Base-by-base conservation (phyloP, 1,140 invertebrate species). In the Teleopsis dalmanni region DNA sequence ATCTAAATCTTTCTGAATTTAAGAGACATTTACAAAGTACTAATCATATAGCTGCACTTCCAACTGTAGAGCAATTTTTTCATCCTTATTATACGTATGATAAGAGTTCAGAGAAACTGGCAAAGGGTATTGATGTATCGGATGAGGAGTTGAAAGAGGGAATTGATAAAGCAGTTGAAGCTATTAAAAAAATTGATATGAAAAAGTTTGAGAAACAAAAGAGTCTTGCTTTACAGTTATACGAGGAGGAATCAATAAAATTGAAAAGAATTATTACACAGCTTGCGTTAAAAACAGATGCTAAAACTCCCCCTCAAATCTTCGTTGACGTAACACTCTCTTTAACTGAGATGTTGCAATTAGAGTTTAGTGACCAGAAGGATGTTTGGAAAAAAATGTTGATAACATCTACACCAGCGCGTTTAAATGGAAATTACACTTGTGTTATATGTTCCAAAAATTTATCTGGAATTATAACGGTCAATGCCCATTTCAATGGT, bases 81-180 rank as follows among this genome's bases (percentile, higher is more conserved):
- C 47, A 48, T 41, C 47, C 47, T 13, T 40, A 23, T 41, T 48
- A 41, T 22, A 48, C 47, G 11, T 22, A 23, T 25, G 18, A 21
- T 16, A 41, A 48, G n/a, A 27, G 22, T 2, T 19, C 13, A 10
- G 37, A 18, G 7, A 41, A 41, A 22, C 5, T 27, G 18, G 14
- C 22, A 21, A 38, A 16, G 8, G 36, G 14, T 22, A 25, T 6
- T 27, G 9, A 40, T 31, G 23, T 26, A 19, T 25, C 46, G 16
- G 14, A 47, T 11, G 29, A 29, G 4, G 31, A 27, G n/a, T n/a
- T n/a, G n/a, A n/a, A n/a, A 6, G 13, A 11, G 4, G 43, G 23
- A 25, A 14, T 3, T 35, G 21, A 13, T 37, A 18, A 13, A 7
- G 21, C 10, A 14, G 31, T 34, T 16, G 27, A 47, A 2, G 11